phyloP scores from a whole-genome alignment of 2,888 invertebrate genomes.

The Stegana nigrithorax region DNA sequence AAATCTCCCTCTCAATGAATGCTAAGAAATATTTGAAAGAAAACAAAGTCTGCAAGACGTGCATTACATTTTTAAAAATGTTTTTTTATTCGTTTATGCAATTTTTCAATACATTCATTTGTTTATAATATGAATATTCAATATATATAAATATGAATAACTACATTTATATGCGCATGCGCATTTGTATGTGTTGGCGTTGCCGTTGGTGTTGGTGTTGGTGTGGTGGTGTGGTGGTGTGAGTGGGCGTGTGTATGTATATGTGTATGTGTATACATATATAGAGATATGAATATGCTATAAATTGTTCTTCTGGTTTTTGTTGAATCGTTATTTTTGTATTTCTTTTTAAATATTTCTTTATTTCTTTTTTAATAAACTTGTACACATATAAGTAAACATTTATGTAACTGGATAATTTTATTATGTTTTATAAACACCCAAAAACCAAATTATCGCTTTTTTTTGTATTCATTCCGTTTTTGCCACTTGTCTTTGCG shows the following conservation, averaged over 20 bases:
- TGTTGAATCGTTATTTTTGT: background rate
- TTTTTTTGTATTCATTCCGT: background rate
- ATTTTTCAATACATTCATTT: too few species aligned
- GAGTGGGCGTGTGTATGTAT: background rate
- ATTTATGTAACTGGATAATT: background rate
- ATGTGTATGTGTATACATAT: background rate
- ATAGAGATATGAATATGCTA: background rate
- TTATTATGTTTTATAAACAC: background rate
- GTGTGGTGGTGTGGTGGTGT: background rate
- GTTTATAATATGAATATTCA: too few species aligned
- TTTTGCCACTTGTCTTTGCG: background rate
- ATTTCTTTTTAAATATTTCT: background rate
- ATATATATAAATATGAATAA: too few species aligned
- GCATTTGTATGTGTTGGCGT: background rate
- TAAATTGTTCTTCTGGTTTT: background rate
- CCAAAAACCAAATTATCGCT: background rate
- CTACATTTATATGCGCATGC: background rate
- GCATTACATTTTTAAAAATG: too few species aligned
- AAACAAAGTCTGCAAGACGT: too few species aligned
- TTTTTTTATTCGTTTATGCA: too few species aligned
- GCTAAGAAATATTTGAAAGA: too few species aligned
- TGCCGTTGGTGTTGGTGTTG: too few species aligned
- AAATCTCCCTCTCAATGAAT: too few species aligned
- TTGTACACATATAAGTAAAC: background rate
- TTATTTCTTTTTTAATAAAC: background rate